These are phyloP conservation scores for Cyprinodon diabolis DNA, from an alignment of 2,797 vertebrate genomes.

Conservation along the genomic window DNA sequence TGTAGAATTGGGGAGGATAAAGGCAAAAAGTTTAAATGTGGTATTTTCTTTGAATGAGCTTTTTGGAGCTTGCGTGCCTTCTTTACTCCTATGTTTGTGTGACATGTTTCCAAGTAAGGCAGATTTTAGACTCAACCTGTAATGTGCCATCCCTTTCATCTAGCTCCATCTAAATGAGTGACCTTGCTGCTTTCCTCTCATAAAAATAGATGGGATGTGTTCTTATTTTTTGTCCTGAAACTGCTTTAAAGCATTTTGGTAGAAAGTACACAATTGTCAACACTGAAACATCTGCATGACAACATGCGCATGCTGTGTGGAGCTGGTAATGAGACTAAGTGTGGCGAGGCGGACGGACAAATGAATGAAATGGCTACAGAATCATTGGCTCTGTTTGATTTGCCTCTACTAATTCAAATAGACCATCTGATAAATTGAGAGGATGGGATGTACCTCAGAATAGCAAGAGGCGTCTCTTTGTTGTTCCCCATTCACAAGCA, in stretches of 20 bases:
- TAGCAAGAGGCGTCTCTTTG: conserved; percentile 71
- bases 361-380: conserved; percentile 71
- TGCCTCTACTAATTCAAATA: conserved; percentile 75
- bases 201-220: conserved; percentile 32
- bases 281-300: conserved; percentile 25
- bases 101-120: conserved; percentile 11
- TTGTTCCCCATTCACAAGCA: conserved; percentile 67
- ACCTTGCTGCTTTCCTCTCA: conserved; percentile 49
- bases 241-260: conserved; percentile 23
- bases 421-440: conserved; percentile 75
- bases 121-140: conserved; percentile 46
- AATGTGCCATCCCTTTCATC: conserved; percentile 51
- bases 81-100: not conserved
- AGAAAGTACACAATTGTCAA: conserved; percentile 20
- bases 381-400: conserved; percentile 70
- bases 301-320: conserved; percentile 46
- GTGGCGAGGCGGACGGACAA: conserved; percentile 62
- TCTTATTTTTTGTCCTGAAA: conserved; percentile 17
- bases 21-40: conserved; percentile 39
- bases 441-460: conserved; percentile 77
- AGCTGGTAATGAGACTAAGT: conserved; percentile 67
- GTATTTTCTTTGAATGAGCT: conserved; percentile 9
- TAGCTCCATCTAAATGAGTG: conserved; percentile 37
- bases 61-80: conserved; percentile 7
- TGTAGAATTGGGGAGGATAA: conserved; percentile 41